Percentiles rank a stretch among this genome's conserved stretches.
Evolutionary conservation across 1,140 invertebrate species (phyloP).

Genomic region (Aphaenogaster floridana): DNA sequence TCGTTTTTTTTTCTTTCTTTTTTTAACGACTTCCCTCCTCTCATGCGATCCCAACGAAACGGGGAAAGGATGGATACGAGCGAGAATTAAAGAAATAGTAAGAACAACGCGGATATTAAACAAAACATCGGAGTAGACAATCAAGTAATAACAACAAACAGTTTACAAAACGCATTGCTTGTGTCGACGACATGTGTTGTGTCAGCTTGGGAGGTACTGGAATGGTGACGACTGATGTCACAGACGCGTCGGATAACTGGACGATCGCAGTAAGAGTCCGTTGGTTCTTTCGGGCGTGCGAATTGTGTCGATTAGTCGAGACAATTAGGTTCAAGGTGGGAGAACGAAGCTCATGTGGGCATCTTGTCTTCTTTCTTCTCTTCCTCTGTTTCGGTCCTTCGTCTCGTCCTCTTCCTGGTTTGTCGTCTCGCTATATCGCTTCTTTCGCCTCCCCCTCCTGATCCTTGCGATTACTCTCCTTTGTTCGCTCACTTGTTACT

Average conservation of each 20-base stretch:
- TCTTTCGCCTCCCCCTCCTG: slow-evolving; percentile 57
- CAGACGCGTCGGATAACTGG: slow-evolving; percentile 44
- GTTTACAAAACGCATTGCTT: slow-evolving; percentile 75
- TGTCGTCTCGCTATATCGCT: slow-evolving; percentile 14
- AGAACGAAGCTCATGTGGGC: slow-evolving; percentile 41
- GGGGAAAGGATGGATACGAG: slow-evolving; percentile 45
- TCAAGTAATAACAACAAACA: slow-evolving; percentile 78
- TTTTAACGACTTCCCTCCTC: slow-evolving; percentile 34
- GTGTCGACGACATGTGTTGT: slow-evolving; percentile 42
- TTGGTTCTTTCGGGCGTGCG: slow-evolving; percentile 41
- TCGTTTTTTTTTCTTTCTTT: slow-evolving; percentile 54
- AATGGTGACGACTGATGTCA: slow-evolving; percentile 69
- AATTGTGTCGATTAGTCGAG: slow-evolving; percentile 44
- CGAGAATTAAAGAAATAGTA: slow-evolving; percentile 54
- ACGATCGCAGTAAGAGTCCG: slow-evolving; percentile 37
- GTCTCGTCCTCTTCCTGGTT: not conserved
- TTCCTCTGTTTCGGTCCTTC: not conserved
- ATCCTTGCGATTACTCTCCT: slow-evolving; percentile 36
- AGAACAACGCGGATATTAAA: slow-evolving; percentile 70
- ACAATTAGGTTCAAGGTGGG: slow-evolving; percentile 30
- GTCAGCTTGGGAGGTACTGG: slow-evolving; percentile 58
- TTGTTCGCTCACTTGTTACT: slow-evolving; percentile 39
- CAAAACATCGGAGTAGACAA: slow-evolving; percentile 74
- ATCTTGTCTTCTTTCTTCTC: slow-evolving; percentile 11
- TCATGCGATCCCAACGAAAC: slow-evolving; percentile 54